Evolutionary conservation across 1,140 invertebrate genomes (phyloP).

Genomic region (Panulirus ornatus): DNA sequence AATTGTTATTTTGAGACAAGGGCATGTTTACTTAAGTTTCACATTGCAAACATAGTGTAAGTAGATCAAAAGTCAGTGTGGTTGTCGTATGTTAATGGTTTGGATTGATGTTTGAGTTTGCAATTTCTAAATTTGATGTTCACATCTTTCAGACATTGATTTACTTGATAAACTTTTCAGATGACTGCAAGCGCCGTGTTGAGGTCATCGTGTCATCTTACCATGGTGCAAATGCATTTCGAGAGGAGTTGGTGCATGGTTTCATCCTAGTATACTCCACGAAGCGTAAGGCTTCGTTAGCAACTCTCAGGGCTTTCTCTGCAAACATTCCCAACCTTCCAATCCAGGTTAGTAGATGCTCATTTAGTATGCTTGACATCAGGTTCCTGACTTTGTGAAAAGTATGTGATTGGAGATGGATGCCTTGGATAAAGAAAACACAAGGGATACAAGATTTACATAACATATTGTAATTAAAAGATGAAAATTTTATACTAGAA

Average conservation of each 20-base stretch:
- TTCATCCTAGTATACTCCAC: constrained; percentile 97
- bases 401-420: too few species aligned
- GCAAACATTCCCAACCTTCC: constrained; percentile 96
- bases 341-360: constrained; percentile 83
- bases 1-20: too few species aligned
- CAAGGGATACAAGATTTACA: too few species aligned
- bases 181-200: constrained; percentile 80
- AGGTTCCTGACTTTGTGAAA: not conserved
- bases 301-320: constrained; percentile 96
- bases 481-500: too few species aligned
- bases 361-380: not conserved
- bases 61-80: too few species aligned
- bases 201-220: constrained; percentile 97
- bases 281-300: constrained; percentile 95
- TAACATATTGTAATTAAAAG: too few species aligned
- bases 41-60: too few species aligned
- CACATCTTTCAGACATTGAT: too few species aligned
- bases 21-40: too few species aligned
- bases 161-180: constrained; percentile 48
- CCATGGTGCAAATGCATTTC: constrained; percentile 94
- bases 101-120: not conserved
- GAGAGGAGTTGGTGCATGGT: constrained; percentile 95
- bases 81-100: not conserved
- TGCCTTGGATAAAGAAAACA: too few species aligned
- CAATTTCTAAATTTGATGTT: not conserved